These are phyloP conservation scores for Pentalonia nigronervosa DNA, from an alignment of 1,140 invertebrate species.

Conservation along the genomic window DNA sequence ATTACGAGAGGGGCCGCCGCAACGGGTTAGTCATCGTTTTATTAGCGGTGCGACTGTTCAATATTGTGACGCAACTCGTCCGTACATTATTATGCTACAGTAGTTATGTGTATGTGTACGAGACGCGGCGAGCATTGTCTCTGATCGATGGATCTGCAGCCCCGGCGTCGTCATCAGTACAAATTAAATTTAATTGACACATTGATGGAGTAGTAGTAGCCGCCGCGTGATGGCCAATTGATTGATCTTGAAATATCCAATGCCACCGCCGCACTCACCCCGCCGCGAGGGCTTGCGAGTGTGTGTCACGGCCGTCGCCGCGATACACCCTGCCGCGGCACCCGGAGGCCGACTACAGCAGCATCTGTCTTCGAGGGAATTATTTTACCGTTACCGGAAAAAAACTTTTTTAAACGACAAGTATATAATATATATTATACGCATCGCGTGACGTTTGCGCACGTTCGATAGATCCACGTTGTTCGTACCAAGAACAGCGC, in stretches of 20 bases:
- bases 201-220: slow-evolving; percentile 54
- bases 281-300: not conserved
- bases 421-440: not conserved
- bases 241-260: slow-evolving; percentile 35
- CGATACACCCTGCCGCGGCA: not conserved
- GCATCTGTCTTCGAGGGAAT: not conserved
- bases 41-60: slow-evolving; percentile 21
- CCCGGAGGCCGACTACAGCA: not conserved
- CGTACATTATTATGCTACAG: not conserved
- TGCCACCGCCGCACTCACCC: not conserved
- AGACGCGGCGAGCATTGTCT: slow-evolving; percentile 1
- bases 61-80: slow-evolving; percentile 51
- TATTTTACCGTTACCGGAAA: not conserved
- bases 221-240: slow-evolving; percentile 45
- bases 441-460: not conserved
- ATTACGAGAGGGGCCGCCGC: not conserved
- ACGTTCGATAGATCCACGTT: not conserved
- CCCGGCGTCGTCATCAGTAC: slow-evolving; percentile 37
- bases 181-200: slow-evolving; percentile 58
- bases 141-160: slow-evolving; percentile 51
- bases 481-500: not conserved
- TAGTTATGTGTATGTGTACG: not conserved
- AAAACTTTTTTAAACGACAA: not conserved
- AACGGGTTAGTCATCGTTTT: slow-evolving; percentile 49
- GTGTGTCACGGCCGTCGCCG: not conserved